These are phyloP conservation scores for Tetragonisca angustula DNA, from an alignment of 2,888 invertebrate genomes.

Conservation along the genomic window DNA sequence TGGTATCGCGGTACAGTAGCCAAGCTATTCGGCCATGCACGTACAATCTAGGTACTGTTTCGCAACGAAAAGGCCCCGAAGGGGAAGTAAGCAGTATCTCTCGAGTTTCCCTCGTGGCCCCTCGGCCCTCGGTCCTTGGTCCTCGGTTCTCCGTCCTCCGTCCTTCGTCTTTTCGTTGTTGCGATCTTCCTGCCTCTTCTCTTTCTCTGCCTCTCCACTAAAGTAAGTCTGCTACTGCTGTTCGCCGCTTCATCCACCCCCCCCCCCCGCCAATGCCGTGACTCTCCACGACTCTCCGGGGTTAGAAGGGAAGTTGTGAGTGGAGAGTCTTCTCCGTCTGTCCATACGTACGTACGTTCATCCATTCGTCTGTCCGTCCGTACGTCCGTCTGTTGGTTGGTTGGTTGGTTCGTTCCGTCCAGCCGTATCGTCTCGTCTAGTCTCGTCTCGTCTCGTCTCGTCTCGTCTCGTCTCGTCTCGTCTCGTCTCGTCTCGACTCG, in stretches of 20 bases:
- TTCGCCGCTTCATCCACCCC: slow-evolving; percentile 65
- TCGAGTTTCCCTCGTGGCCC: slow-evolving; percentile 80
- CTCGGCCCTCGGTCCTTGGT: slow-evolving; percentile 51
- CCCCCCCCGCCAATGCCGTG: slow-evolving; percentile 62
- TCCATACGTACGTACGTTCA: slow-evolving; percentile 67
- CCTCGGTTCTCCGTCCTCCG: slow-evolving; percentile 53
- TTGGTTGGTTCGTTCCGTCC: not conserved
- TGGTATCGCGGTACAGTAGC: slow-evolving; percentile 70
- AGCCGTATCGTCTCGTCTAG: slow-evolving; percentile 76
- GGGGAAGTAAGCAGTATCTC: slow-evolving; percentile 75
- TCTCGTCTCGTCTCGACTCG: slow-evolving; percentile 81
- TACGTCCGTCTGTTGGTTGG: slow-evolving; percentile 35
- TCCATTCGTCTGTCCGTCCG: slow-evolving; percentile 66
- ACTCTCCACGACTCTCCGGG: slow-evolving; percentile 64
- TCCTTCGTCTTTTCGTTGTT: slow-evolving; percentile 49
- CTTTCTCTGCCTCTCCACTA: slow-evolving; percentile 16
- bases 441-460: slow-evolving; percentile 78
- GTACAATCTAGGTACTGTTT: slow-evolving; percentile 74
- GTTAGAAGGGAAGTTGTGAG: slow-evolving; percentile 58
- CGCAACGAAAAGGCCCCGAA: slow-evolving; percentile 69
- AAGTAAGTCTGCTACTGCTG: slow-evolving; percentile 47
- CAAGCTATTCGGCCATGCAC: slow-evolving; percentile 71
- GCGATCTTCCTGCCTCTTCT: slow-evolving; percentile 50
- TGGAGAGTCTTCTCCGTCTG: slow-evolving; percentile 76
- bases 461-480: slow-evolving; percentile 84